These are phyloP conservation scores for Drosophila suzukii DNA, from an alignment of 1,140 invertebrate species.

Conservation along the genomic window DNA sequence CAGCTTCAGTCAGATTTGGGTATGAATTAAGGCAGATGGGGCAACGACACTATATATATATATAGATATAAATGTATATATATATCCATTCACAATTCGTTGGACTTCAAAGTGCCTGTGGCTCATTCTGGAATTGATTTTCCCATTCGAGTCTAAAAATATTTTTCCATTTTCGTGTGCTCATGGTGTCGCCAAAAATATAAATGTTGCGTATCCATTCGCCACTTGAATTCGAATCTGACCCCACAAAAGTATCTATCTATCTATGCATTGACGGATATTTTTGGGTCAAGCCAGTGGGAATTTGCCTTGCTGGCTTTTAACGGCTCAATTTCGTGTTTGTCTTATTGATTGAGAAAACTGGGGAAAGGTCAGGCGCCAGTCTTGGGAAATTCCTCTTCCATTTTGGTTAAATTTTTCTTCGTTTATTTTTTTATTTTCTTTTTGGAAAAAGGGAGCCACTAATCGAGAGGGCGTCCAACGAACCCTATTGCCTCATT, in stretches of 20 bases:
- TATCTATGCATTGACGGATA: constrained; percentile 35
- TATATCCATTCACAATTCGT: constrained; percentile 48
- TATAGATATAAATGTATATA: not conserved
- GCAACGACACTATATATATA: constrained; percentile 4
- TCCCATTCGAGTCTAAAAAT: constrained; percentile 61
- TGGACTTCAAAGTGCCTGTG: constrained; percentile 62
- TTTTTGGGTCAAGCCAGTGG: constrained; percentile 32
- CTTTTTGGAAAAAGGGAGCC: not conserved
- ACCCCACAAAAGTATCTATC: constrained; percentile 41
- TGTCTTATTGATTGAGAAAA: constrained; percentile 40
- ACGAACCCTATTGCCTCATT: constrained; percentile 20
- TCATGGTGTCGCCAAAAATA: constrained; percentile 72
- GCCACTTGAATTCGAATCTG: constrained; percentile 24
- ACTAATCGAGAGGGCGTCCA: constrained; percentile 17
- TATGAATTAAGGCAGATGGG: constrained; percentile 38
- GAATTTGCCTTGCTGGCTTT: constrained; percentile 27
- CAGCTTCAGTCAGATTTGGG: constrained; percentile 29
- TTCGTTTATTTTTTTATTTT: not conserved
- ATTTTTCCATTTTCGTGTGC: constrained; percentile 30
- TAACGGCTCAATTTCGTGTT: constrained; percentile 24
- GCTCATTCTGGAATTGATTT: constrained; percentile 68
- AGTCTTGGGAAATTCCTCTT: constrained; percentile 10
- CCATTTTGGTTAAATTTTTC: not conserved
- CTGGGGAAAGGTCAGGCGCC: constrained; percentile 39
- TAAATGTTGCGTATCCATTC: constrained; percentile 30